A percentile compares a stretch with the other conserved stretches of the same genome.
Evolutionary conservation across 1,140 invertebrate species (phyloP).

Genomic region (Orius insidiosus): DNA sequence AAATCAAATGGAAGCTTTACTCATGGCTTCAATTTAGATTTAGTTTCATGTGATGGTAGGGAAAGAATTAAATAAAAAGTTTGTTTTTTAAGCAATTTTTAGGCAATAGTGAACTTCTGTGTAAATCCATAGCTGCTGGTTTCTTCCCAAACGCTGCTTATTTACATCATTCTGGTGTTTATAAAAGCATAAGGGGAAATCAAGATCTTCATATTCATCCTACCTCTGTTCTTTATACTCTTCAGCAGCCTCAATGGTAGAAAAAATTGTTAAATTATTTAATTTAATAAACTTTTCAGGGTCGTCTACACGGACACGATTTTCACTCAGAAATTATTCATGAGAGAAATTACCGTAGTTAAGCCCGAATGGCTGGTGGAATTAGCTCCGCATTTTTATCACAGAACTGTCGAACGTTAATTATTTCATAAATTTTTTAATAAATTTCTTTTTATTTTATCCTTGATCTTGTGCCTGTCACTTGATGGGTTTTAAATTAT

Average conservation of each 20-base stretch:
- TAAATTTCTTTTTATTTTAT: no score
- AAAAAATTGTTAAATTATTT: neutral
- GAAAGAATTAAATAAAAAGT: no score
- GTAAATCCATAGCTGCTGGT: constrained; percentile 70
- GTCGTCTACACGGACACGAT: constrained; percentile 54
- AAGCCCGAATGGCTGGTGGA: constrained; percentile 78
- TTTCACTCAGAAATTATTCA: constrained; percentile 61
- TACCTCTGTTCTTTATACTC: constrained; percentile 70
- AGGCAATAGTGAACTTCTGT: constrained; percentile 48
- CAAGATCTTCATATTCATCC: constrained; percentile 69
- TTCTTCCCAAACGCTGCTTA: constrained; percentile 90
- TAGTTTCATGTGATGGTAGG: constrained; percentile 47
- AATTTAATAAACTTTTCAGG: constrained; percentile 29
- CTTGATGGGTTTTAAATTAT: no score
- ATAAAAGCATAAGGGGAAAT: constrained; percentile 70
- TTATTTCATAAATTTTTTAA: no score
- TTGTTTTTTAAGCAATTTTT: constrained; percentile 20
- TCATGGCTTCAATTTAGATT: constrained; percentile 50
- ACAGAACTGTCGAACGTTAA: constrained; percentile 25
- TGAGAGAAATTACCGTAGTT: constrained; percentile 78
- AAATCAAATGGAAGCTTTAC: constrained; percentile 46
- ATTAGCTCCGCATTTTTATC: constrained; percentile 87
- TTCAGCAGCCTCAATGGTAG: constrained; percentile 76
- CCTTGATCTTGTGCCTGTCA: no score
- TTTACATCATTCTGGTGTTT: constrained; percentile 65